Base-by-base conservation (phyloP, 2,797 vertebrate genomes). In the Etheostoma nigrum region DNA sequence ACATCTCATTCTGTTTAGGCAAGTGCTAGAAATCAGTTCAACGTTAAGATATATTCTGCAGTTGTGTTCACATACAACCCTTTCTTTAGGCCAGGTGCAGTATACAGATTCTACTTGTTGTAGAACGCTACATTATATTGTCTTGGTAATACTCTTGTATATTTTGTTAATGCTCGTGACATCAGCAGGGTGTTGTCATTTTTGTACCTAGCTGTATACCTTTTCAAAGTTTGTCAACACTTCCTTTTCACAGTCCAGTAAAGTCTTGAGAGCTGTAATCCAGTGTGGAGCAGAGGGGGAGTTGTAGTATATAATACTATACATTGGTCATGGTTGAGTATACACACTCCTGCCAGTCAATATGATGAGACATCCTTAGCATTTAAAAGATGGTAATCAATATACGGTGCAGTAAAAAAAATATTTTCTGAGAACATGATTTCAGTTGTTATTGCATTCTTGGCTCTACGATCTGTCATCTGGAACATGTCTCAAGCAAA, bases 401-500 rank as follows among this genome's bases (percentile, higher is more conserved):
- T 45, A 42, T 45, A n/a, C 33, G 51, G 25, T 36, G 40, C 19
- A 27, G 12, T 48, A 23, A 79, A 63, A 69, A 3, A 55, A 33
- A 40, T 15, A 64, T 58, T 47, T 68, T 40, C 51, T 44, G 42
- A 72, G 27, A 78, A 75, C 57, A 59, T 70, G 60, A 76, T 74
- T 72, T 48, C 12, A 13, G 25, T 61, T 58, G 14, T 83, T 86
- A 79, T 81, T 86, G 79, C 82, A 90, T 72, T 53, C 4, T 73
- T 76, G 45, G 62, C 21, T 81, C 68, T 68, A 70, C 80, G 45
- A 82, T 85, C 57, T 83, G 57, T 73, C 54, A 77, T 73, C 27
- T 72, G 51, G 69, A 69, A 83, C 66, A 79, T 48, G 42, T 71
- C 42, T 82, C 21, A 89, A 79, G 92, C 82, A 89, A 86, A 83